phyloP scores from a whole-genome alignment of 2,888 invertebrate genomes.

The Prenolepis imparis region DNA sequence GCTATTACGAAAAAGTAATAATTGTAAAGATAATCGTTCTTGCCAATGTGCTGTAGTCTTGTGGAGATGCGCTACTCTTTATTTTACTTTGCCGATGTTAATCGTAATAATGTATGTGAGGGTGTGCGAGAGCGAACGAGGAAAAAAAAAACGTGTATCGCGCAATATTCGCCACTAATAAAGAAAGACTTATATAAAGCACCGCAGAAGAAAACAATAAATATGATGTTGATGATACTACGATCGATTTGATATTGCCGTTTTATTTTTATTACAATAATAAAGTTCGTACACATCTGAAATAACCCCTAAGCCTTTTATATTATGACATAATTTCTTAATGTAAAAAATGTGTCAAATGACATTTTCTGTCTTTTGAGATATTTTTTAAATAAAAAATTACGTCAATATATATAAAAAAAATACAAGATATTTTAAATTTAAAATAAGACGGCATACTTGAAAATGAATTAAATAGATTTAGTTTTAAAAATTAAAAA shows the following conservation, averaged over 20 bases:
- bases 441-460: not conserved
- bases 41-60: conserved; percentile 75
- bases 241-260: conserved; percentile 1
- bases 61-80: conserved; percentile 60
- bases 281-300: not conserved
- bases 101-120: conserved; percentile 62
- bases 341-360: not conserved
- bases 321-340: not conserved
- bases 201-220: conserved; percentile 57
- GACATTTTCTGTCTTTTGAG: not conserved
- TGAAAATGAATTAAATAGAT: not conserved
- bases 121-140: conserved; percentile 51
- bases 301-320: not conserved
- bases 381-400: conserved; percentile 9
- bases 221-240: conserved; percentile 48
- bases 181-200: conserved; percentile 67
- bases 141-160: conserved; percentile 57
- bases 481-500: not conserved
- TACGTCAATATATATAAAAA: not conserved
- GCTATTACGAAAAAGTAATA: conserved; percentile 52
- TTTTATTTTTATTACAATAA: conserved; percentile 28
- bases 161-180: conserved; percentile 63
- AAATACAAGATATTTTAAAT: not conserved
- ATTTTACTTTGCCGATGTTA: conserved; percentile 62
- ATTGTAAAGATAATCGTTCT: conserved; percentile 74